Percentiles rank a stretch among this genome's conserved stretches.
phyloP scores from a whole-genome alignment of 2,113 vertebrate genomes.

The Hemicordylus capensis region DNA sequence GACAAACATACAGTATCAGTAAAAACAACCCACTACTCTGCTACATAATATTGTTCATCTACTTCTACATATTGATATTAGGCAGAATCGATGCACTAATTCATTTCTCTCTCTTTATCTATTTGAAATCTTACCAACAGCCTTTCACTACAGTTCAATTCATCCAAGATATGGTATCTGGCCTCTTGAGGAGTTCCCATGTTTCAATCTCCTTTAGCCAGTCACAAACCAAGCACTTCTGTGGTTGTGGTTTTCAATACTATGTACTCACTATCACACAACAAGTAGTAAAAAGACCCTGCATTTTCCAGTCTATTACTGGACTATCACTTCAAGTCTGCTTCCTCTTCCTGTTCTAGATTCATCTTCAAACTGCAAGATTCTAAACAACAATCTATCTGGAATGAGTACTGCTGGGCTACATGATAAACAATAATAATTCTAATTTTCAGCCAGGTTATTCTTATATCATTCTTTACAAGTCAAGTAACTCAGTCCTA shows the following conservation, averaged over 20 bases:
- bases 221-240: background rate
- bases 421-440: background rate
- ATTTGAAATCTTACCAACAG: background rate
- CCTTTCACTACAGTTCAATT: background rate
- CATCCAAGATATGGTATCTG: background rate
- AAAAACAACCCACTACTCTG: background rate
- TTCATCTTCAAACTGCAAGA: background rate
- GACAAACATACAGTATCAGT: background rate
- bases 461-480: background rate
- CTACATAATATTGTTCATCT: background rate
- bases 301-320: background rate
- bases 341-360: background rate
- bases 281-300: background rate
- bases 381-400: background rate
- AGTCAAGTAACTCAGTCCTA: background rate
- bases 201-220: background rate
- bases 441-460: background rate
- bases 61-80: background rate
- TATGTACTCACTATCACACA: background rate
- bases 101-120: background rate
- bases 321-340: background rate
- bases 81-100: background rate
- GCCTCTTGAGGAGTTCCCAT: background rate
- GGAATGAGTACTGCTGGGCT: background rate
- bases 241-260: background rate